Evolutionary conservation across 2,113 vertebrate genomes (phyloP).

Genomic region (Clarias batrachus): DNA sequence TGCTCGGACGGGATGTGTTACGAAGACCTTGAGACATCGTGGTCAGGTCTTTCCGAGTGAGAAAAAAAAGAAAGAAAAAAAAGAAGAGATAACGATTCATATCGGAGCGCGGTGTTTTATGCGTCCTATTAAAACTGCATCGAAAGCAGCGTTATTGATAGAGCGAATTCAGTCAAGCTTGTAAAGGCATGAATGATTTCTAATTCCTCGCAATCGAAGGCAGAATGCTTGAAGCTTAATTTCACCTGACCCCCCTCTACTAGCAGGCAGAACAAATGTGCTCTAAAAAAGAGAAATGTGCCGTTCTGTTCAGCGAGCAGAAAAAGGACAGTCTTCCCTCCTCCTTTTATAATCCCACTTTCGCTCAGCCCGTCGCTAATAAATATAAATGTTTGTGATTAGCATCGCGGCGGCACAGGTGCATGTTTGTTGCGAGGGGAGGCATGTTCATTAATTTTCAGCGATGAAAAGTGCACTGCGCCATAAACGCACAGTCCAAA

Average conservation of each 20-base stretch:
- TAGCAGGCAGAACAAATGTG: conserved; percentile 53
- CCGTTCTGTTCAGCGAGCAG: conserved; percentile 50
- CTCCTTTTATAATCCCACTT: conserved; percentile 76
- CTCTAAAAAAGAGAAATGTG: conserved; percentile 46
- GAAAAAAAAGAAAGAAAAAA: no score
- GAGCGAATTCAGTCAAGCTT: conserved; percentile 38
- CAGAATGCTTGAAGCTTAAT: conserved; percentile 54
- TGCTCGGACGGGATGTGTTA: conserved; percentile 22
- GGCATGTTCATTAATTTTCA: conserved; percentile 99
- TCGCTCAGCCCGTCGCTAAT: conserved; percentile 94
- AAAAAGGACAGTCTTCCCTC: conserved; percentile 53
- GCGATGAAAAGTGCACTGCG: conserved; percentile 98
- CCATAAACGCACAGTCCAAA: conserved; percentile 98
- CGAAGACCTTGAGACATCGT: conserved; percentile 38
- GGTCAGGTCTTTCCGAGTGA: conserved; percentile 38
- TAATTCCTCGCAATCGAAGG: conserved; percentile 51
- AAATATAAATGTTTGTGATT: conserved; percentile 99
- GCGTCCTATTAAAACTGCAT: conserved; percentile 35
- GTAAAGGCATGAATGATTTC: conserved; percentile 49
- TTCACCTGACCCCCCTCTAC: conserved; percentile 53
- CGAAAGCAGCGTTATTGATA: conserved; percentile 42
- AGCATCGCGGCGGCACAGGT: conserved; percentile 99
- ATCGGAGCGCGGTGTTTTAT: conserved; percentile 32
- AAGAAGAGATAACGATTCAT: conserved; percentile 16
- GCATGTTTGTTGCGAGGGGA: conserved; percentile 99